Base-by-base conservation (phyloP, 2,888 invertebrate species). In the Caenorhabditis sulstoni region DNA sequence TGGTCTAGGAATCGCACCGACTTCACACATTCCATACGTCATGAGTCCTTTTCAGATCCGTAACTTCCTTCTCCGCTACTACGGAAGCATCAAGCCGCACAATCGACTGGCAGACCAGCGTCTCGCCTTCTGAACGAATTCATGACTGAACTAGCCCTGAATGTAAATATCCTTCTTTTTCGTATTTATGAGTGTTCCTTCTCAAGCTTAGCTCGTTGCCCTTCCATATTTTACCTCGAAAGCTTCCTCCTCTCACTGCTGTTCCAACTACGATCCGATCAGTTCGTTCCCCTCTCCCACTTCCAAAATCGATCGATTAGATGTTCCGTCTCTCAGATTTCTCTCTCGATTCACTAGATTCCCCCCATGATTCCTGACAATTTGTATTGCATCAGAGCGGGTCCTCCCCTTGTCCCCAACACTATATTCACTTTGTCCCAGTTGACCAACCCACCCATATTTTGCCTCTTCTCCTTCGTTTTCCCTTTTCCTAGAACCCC, bases 41-140 rank as follows among this genome's bases (percentile, higher is more conserved):
- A n/a, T 39, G 3, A 20, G 9, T 29, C 23, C 11, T 0, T 78
- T 86, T 62, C 73, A 86, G 84, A 87, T 89, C 49, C 86, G 89
- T 62, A 89, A 89, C 81, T 89, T 89, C 82, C 83, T 89, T 22
- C 86, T 89, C 20, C 86, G 88, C 50, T 90, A 90, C 78, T 89
- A 89, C 66, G 87, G 85, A 41, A 87, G 86, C 73, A 87, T 89
- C 83, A 81, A 86, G 57, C 89, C 89, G 11, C 87, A 88, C 81
- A 86, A 86, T 61, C 84, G 86, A 61, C 77, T 86, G 55, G 82
- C 80, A 62, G 80, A 82, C 58, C 80, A 83, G 49, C 83, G 84
- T 53, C 75, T 85, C 52, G 65, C 80, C 45, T 67, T 84, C 79
- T 78, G 77, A 81, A 68, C 68, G 57, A 68, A 66, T 14, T 39